phyloP scores from a whole-genome alignment of 2,113 vertebrate genomes.

The Otus sunia region DNA sequence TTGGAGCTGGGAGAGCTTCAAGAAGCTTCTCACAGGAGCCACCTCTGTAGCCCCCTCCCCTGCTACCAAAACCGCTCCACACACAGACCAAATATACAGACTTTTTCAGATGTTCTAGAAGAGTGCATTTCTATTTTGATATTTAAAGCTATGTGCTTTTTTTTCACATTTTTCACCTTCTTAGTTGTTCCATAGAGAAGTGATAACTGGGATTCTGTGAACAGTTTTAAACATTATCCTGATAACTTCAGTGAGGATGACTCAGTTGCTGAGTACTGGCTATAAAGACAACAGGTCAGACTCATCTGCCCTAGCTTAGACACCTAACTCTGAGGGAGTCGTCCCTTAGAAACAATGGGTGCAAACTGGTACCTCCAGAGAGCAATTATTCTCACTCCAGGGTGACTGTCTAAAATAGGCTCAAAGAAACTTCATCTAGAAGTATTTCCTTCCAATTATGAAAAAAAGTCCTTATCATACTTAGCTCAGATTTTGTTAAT shows the following conservation, averaged over 20 bases:
- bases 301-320: not conserved
- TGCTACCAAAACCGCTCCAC: too few relatives aligned
- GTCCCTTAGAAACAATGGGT: accelerated
- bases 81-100: too few relatives aligned
- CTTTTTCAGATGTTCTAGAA: not conserved
- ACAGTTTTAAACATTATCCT: not conserved
- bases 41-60: too few relatives aligned
- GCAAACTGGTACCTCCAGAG: not conserved
- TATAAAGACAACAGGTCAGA: not conserved
- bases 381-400: not conserved
- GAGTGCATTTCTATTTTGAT: not conserved
- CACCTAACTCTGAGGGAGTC: not conserved
- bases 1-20: too few relatives aligned
- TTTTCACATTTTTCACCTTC: not conserved
- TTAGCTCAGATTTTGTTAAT: not conserved
- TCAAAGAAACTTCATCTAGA: not conserved
- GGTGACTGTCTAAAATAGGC: not conserved
- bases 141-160: accelerated
- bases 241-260: not conserved
- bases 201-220: not conserved
- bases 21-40: too few relatives aligned
- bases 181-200: not conserved
- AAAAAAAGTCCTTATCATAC: not conserved
- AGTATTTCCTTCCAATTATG: not conserved
- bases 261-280: not conserved